phyloP scores from a whole-genome alignment of 2,113 vertebrate species.

The Falco punctatus region DNA sequence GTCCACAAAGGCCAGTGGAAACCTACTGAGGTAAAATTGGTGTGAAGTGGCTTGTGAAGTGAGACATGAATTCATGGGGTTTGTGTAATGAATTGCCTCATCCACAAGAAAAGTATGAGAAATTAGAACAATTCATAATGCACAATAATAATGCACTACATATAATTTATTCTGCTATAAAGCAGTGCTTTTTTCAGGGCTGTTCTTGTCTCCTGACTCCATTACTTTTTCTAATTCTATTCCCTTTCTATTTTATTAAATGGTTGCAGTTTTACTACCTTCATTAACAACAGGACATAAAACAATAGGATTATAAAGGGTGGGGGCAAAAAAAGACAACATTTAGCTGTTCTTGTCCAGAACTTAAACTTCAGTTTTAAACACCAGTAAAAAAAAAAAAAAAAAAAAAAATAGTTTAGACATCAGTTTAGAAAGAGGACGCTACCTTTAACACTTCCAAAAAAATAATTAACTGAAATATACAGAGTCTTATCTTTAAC shows the following conservation, averaged over 20 bases:
- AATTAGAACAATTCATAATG: conserved; percentile 33
- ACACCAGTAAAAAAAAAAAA: background rate
- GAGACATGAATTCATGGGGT: background rate
- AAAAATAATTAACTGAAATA: background rate
- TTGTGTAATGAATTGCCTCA: conserved; percentile 28
- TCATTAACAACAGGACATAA: background rate
- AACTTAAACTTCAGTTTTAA: background rate
- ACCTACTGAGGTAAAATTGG: conserved; percentile 10
- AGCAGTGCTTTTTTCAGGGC: background rate
- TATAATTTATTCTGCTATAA: conserved; percentile 27
- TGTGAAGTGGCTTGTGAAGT: conserved; percentile 3
- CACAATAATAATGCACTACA: background rate
- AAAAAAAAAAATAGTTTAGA: background rate
- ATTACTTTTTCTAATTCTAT: background rate
- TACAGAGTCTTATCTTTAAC: background rate
- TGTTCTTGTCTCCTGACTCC: background rate
- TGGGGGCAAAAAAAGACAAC: background rate
- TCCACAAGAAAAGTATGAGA: background rate
- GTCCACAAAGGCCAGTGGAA: background rate
- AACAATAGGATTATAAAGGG: background rate
- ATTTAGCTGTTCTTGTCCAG: background rate
- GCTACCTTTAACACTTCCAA: background rate
- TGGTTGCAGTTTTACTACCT: conserved; percentile 10
- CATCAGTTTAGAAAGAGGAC: background rate
- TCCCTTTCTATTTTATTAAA: conserved; percentile 41